Percentiles rank a stretch among this genome's conserved stretches.
These are phyloP conservation scores for Guaruba guarouba DNA, from an alignment of 2,113 vertebrate species.

Conservation along the genomic window DNA sequence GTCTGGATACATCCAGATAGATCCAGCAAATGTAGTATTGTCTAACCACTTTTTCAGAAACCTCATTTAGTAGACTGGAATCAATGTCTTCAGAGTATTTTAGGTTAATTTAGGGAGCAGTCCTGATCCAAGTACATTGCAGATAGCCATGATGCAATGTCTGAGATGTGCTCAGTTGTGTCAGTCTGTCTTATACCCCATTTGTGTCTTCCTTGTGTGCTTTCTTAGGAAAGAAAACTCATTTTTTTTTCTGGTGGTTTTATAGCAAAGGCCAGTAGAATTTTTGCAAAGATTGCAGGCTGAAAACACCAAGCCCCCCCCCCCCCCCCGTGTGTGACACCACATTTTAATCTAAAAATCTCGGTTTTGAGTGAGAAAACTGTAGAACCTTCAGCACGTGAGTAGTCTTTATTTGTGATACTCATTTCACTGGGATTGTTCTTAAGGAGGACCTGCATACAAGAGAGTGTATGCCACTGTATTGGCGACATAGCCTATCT, in stretches of 20 bases:
- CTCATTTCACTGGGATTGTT: neutral
- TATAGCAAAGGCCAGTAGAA: neutral
- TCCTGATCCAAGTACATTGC: neutral
- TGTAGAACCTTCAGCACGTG: neutral
- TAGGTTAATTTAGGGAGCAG: neutral
- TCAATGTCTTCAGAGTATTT: neutral
- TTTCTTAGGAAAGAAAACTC: neutral
- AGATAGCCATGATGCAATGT: neutral
- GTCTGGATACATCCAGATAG: neutral
- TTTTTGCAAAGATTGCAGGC: neutral
- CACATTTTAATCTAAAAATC: constrained; percentile 37
- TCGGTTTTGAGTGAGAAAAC: neutral
- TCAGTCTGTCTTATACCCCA: neutral
- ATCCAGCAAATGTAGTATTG: neutral
- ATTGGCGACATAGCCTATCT: neutral
- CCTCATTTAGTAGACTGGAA: neutral
- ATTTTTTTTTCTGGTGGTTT: neutral
- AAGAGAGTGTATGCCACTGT: neutral
- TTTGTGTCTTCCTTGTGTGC: neutral
- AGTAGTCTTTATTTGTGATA: neutral
- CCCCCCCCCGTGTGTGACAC: neutral
- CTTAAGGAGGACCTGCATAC: neutral
- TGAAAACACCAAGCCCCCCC: neutral
- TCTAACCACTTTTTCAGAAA: neutral
- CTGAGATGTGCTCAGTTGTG: neutral